phyloP scores from a whole-genome alignment of 2,888 invertebrate species.

The Hofmannophila pseudospretella region DNA sequence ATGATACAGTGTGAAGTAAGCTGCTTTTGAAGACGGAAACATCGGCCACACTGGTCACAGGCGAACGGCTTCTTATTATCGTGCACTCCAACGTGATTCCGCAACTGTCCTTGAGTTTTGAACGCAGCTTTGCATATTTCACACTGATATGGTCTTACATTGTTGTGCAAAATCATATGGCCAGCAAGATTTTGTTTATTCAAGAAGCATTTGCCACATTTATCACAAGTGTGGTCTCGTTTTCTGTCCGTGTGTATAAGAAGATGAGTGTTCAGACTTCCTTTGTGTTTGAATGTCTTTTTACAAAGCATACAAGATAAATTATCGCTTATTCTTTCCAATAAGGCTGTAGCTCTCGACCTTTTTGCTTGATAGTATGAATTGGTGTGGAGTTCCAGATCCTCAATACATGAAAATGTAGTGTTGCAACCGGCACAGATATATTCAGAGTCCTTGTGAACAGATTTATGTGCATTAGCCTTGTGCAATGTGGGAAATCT shows the following conservation, averaged over 20 bases:
- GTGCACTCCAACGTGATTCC: constrained; percentile 41
- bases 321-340: constrained; percentile 22
- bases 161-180: constrained; percentile 46
- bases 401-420: constrained; percentile 31
- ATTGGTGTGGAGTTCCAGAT: constrained; percentile 34
- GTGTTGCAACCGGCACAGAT: constrained; percentile 48
- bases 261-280: constrained; percentile 66
- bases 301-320: constrained; percentile 46
- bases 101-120: constrained; percentile 33
- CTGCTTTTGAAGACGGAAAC: constrained; percentile 82
- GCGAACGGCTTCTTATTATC: constrained; percentile 43
- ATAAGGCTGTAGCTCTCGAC: constrained; percentile 21
- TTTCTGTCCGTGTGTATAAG: constrained; percentile 71
- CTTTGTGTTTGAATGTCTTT: constrained; percentile 41
- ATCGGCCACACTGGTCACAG: constrained; percentile 62
- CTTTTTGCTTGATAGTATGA: constrained; percentile 35
- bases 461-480: constrained; percentile 26
- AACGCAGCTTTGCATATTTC: constrained; percentile 53
- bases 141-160: constrained; percentile 46
- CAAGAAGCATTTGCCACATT: constrained; percentile 19
- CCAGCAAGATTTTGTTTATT: constrained; percentile 33
- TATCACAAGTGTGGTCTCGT: constrained; percentile 47
- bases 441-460: constrained; percentile 29
- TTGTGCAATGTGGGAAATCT: constrained; percentile 29
- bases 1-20: constrained; percentile 85